phyloP scores from a whole-genome alignment of 2,113 vertebrate genomes.

The Probosciger aterrimus region DNA sequence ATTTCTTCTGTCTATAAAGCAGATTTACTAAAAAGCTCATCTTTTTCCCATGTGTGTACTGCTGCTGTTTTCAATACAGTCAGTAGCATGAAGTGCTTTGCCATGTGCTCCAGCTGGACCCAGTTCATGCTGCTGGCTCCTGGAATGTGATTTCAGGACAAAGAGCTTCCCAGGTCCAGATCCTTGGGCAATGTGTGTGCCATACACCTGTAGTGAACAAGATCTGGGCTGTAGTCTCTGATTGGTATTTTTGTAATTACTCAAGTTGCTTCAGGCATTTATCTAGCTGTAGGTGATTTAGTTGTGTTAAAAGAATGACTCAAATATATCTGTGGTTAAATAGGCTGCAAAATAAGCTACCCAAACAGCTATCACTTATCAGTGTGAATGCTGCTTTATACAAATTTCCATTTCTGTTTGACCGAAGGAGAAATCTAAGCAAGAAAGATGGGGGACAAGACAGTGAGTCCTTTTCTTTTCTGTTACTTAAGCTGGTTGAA shows the following conservation, averaged over 20 bases:
- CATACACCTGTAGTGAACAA: not conserved
- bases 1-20: conserved; percentile 8
- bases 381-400: not conserved
- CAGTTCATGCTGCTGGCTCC: not conserved
- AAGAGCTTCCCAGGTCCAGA: not conserved
- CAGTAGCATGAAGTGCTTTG: not conserved
- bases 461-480: not conserved
- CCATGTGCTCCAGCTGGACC: not conserved
- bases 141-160: not conserved
- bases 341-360: not conserved
- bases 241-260: not conserved
- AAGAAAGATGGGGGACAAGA: not conserved
- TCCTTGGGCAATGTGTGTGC: not conserved
- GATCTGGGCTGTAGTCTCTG: not conserved
- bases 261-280: not conserved
- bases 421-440: not conserved
- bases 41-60: not conserved
- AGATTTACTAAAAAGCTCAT: not conserved
- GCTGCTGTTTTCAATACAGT: not conserved
- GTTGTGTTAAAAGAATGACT: not conserved
- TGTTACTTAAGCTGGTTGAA: not conserved
- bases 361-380: not conserved
- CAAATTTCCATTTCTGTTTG: not conserved
- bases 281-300: not conserved
- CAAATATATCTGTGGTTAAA: not conserved